phyloP scores from a whole-genome alignment of 1,140 invertebrate genomes.

The Drosophila fuyamai region DNA sequence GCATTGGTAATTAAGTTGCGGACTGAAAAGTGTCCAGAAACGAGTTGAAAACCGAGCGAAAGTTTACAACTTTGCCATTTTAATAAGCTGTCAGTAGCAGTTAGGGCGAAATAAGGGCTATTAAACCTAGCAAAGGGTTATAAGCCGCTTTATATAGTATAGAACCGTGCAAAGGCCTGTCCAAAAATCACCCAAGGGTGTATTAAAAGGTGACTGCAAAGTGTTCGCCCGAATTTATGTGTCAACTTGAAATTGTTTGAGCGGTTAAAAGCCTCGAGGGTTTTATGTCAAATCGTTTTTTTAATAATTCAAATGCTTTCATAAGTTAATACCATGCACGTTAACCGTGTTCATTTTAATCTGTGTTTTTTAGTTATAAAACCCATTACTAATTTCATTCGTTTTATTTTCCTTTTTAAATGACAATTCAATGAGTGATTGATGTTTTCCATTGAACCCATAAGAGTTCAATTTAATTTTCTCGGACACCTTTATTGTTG shows the following conservation, averaged over 20 bases:
- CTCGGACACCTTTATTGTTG: slow-evolving; percentile 32
- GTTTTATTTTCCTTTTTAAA: background rate
- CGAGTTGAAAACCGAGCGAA: slow-evolving; percentile 12
- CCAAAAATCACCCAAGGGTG: slow-evolving; percentile 2
- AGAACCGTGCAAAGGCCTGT: background rate
- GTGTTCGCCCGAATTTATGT: slow-evolving; percentile 12
- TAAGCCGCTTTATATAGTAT: slow-evolving; percentile 32
- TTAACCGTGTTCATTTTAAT: background rate
- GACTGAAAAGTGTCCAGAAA: slow-evolving; percentile 14
- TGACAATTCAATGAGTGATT: background rate
- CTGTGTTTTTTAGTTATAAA: no score
- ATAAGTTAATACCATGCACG: background rate
- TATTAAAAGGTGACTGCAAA: slow-evolving; percentile 3
- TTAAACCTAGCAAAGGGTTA: slow-evolving; percentile 24
- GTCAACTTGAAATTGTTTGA: slow-evolving; percentile 31
- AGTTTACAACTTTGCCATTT: slow-evolving; percentile 55
- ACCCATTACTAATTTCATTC: background rate
- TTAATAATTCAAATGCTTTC: background rate
- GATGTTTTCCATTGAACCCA: slow-evolving; percentile 4
- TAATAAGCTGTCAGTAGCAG: slow-evolving; percentile 73
- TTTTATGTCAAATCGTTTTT: background rate
- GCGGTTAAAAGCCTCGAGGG: background rate
- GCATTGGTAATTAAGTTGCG: slow-evolving; percentile 44
- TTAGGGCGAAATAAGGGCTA: slow-evolving; percentile 23
- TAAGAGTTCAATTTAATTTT: slow-evolving; percentile 19